phyloP scores from a whole-genome alignment of 1,140 invertebrate genomes.

The Daktulosphaira vitifoliae region DNA sequence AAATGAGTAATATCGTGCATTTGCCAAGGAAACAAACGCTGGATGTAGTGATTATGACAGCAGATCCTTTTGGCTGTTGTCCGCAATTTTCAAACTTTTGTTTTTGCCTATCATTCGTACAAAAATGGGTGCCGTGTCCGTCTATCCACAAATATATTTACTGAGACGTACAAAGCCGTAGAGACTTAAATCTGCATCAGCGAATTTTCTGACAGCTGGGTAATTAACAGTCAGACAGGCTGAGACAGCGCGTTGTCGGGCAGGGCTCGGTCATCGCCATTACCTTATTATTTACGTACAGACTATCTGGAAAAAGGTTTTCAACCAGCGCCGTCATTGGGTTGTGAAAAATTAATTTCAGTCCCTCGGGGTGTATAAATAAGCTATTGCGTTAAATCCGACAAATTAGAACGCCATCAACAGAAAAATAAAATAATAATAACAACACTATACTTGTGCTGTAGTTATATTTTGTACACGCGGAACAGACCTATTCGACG shows the following conservation, averaged over 20 bases:
- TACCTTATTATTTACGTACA: constrained; percentile 2
- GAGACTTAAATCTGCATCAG: too few relatives aligned
- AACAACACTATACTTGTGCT: too few relatives aligned
- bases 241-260: constrained; percentile 23
- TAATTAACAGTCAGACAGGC: constrained; percentile 26
- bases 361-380: not conserved
- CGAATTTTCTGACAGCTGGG: constrained; percentile 29
- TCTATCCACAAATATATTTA: too few relatives aligned
- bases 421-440: too few relatives aligned
- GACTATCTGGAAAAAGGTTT: not conserved
- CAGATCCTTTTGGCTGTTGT: too few relatives aligned
- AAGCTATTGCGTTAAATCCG: not conserved
- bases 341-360: constrained; percentile 27
- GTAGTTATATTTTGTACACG: not conserved
- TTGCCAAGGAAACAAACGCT: too few relatives aligned
- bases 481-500: not conserved
- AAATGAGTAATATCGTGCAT: too few relatives aligned
- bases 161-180: too few relatives aligned
- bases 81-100: too few relatives aligned
- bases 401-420: not conserved
- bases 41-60: too few relatives aligned
- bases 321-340: constrained; percentile 16
- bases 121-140: too few relatives aligned
- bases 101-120: too few relatives aligned
- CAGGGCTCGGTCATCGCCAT: constrained; percentile 10